A percentile compares a stretch with the other conserved stretches of the same genome.
phyloP scores from a whole-genome alignment of 2,113 vertebrate genomes.

The Nansenia antarctica region DNA sequence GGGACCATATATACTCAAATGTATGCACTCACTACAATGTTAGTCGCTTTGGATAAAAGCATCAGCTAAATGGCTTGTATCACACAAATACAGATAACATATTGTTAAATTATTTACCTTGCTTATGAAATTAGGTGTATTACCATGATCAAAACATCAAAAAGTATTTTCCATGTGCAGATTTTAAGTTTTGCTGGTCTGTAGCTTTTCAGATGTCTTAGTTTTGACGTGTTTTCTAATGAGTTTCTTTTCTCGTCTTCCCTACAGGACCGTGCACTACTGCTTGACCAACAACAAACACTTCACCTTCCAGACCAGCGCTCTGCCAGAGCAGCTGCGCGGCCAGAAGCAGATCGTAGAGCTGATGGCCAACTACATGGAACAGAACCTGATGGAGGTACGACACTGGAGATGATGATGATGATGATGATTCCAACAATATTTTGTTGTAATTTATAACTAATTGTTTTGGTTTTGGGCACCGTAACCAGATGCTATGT shows the following conservation, averaged over 20 bases:
- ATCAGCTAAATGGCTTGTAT: too few species aligned
- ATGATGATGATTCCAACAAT: too few species aligned
- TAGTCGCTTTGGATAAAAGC: too few species aligned
- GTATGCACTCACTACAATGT: too few species aligned
- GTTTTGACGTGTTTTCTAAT: not conserved
- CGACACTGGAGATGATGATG: slow-evolving; percentile 26
- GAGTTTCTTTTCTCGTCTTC: not conserved
- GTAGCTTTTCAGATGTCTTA: not conserved
- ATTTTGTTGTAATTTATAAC: not conserved
- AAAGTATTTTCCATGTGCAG: too few species aligned
- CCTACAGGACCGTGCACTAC: slow-evolving; percentile 87
- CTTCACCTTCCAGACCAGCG: slow-evolving; percentile 81
- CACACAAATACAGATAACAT: too few species aligned
- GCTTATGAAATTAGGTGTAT: too few species aligned
- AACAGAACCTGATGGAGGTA: slow-evolving; percentile 96
- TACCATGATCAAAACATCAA: too few species aligned
- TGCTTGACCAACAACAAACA: slow-evolving; percentile 91
- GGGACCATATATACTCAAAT: too few species aligned
- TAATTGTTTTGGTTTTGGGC: not conserved
- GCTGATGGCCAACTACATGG: slow-evolving; percentile 95
- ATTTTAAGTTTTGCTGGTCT: not conserved
- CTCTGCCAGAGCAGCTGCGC: slow-evolving; percentile 88
- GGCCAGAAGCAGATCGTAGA: slow-evolving; percentile 87
- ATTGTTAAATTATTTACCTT: too few species aligned
- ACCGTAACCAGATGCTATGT: not conserved